Conservation (phyloP, 2,113 vertebrate species). For the Muntiacus reevesi region DNA sequence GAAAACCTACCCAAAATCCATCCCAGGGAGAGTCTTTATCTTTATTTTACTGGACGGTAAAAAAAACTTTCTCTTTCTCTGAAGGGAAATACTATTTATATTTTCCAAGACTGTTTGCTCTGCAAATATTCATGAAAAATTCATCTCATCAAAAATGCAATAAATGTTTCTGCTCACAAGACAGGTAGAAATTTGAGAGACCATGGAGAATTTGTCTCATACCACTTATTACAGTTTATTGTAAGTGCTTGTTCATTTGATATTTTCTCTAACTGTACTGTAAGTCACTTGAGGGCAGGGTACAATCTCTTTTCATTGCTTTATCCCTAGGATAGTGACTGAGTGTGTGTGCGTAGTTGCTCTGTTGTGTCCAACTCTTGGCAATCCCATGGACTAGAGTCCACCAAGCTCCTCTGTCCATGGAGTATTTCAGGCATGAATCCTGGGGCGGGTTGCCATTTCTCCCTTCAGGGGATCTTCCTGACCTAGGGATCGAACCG, state of each 20-base stretch:
- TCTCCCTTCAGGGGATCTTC: not conserved
- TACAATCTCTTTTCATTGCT: not conserved
- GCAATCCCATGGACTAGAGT: not conserved
- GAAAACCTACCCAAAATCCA: not conserved
- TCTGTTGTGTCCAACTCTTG: not conserved
- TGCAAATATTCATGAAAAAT: not conserved
- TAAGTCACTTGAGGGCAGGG: not conserved
- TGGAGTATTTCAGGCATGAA: not conserved
- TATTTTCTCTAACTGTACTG: not conserved
- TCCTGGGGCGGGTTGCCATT: not conserved
- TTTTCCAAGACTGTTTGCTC: not conserved
- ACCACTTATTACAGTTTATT: not conserved
- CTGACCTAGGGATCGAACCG: rapidly evolving
- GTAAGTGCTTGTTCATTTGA: not conserved
- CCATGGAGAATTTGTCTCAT: no score
- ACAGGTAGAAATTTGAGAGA: not conserved
- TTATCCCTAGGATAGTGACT: not conserved
- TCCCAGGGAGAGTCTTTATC: not conserved
- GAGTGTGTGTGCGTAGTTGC: not conserved
- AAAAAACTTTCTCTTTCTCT: not conserved
- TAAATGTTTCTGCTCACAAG: not conserved
- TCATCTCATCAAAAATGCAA: not conserved
- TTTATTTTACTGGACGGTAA: not conserved
- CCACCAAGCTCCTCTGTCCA: not conserved
- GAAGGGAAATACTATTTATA: not conserved